Base-by-base conservation (phyloP, 2,113 vertebrate species). In the Neodontobutis hainanensis region DNA sequence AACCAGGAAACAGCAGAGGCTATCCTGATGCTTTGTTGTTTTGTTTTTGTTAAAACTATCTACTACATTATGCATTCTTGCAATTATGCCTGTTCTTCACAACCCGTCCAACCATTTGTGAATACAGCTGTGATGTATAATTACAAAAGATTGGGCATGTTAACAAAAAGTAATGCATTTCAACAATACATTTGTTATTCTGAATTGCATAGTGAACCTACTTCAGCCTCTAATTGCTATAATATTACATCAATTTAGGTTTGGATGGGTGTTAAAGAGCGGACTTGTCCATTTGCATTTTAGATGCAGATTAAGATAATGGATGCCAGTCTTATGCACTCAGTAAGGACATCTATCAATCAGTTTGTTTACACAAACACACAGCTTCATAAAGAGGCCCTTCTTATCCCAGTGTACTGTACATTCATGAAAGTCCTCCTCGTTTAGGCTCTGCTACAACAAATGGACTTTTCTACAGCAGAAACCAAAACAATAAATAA, bases 301-400 rank as follows among this genome's bases (percentile, higher is more conserved):
- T 49, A 80, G n/a, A 81, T 82, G 75, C 65, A 85, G 85, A 87
- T 80, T 12, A 62, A 43, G 9, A 58, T 10, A 57, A 50, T 1
- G 27, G 27, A 52, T 27, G 34, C 4, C 8, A 9, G 8, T 49
- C 9, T 50, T 8, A 27, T 50, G 15, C n/a, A 16, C 2, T 4
- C 38, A 40, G 5, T 40, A 40, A 1, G 2, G 38, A 40, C 8
- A 40, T 8, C 38, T 40, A 40, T 40, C 5, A 40, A 8, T 5
- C 8, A 40, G 8, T 40, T 2, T 5, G 38, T 40, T 40, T 40
- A 40, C 38, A 40, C 8, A 40, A 8, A 40, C 4, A 40, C 8
- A 8, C 38, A 40, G 38, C 38, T 40, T 4, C 38, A 40, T 40
- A 40, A 6, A 40, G 38, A 40, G 38, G 3, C 5, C 38, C 19